Base-by-base conservation (phyloP, 2,113 vertebrate species). In the Jacana jacana region DNA sequence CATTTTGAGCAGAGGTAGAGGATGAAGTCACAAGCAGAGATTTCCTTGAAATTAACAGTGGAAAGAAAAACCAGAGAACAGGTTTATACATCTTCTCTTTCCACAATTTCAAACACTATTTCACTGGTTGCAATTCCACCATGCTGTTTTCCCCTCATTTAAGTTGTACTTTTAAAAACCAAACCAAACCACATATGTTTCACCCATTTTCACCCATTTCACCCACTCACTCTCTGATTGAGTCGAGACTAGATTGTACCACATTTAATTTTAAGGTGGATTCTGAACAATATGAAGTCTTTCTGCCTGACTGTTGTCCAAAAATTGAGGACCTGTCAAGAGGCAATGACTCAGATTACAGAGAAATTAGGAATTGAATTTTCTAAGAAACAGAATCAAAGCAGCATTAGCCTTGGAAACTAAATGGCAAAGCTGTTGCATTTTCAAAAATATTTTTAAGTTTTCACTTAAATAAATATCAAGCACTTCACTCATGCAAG, bases 391-490 rank as follows among this genome's bases (percentile, higher is more conserved):
- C 24, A 88, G 49, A 86, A 84, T 78, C 77, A 83, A 88, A 89
- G n/a, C 42, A 90, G 40, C 49, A 89, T 71, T 77, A 92, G 64
- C 57, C 51, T 54, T 80, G 49, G 64, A 90, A 77, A 39, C 31
- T 70, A 70, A 86, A 93, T 51, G 35, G n/a, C 13, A 86, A 93
- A 71, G 24, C 48, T 69, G 57, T 65, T 95, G 81, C 13, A 57
- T 86, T 92, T 89, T 75, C 28, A 0, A 60, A 92, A 93, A 78
- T 7, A 46, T 70, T 82, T 89, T 89, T 79, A 83, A 92, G 40
- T 72, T 83, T 68, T 92, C 75, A 64, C 91, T 96, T 71, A 94
- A 91, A 93, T 91, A 94, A 94, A 78, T 66, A 94, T 78, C 83
- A 81, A 39, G 61, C 35, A 48, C 69, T 89, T 95, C 61, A 46